Base-by-base conservation (phyloP, 2,888 invertebrate genomes). In the Oscheius sp. region DNA sequence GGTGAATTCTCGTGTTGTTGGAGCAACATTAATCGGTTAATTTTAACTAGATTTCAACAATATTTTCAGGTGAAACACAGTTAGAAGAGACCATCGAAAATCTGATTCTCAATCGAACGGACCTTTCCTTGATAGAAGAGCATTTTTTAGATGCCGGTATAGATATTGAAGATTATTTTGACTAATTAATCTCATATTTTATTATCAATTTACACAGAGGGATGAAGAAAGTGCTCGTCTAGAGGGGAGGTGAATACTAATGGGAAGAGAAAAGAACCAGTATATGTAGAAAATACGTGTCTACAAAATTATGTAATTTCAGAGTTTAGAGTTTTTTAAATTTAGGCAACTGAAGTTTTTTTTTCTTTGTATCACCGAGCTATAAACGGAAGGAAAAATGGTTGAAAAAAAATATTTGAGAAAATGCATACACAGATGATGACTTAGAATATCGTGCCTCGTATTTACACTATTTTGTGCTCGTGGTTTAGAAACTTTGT, bases 121-220 rank as follows among this genome's bases (percentile, higher is more conserved):
- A 97, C 88, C 89, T 98, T 68, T 91, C 91, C 65, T 89, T 90
- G 9, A 93, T 92, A 87, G 95, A 94, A 66, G 94, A 95, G 87
- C 92, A 95, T 87, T 91, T 98, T 80, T 89, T 98, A 8, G 92
- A 98, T 89, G 95, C 96, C 22, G 90, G 93, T 86, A 92, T 98
- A 85, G 97, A 98, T 87, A 93, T 99, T 84, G 97, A 97, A 88
- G 98, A 98, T 89, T 98, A 94, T 89, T 98, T 99, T 90, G 98
- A 98, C 90, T 97, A 78, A 87, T n/a, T n/a, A n/a, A n/a, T n/a
- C n/a, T n/a, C n/a, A n/a, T n/a, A n/a, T n/a, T n/a, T n/a, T n/a
- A n/a, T n/a, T n/a, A n/a, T n/a, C n/a, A n/a, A n/a, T n/a, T n/a
- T n/a, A n/a, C n/a, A n/a, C n/a, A n/a, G n/a, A n/a, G n/a, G n/a